Base-by-base conservation (phyloP, 2,797 vertebrate genomes). In the Cyprinella venusta region DNA sequence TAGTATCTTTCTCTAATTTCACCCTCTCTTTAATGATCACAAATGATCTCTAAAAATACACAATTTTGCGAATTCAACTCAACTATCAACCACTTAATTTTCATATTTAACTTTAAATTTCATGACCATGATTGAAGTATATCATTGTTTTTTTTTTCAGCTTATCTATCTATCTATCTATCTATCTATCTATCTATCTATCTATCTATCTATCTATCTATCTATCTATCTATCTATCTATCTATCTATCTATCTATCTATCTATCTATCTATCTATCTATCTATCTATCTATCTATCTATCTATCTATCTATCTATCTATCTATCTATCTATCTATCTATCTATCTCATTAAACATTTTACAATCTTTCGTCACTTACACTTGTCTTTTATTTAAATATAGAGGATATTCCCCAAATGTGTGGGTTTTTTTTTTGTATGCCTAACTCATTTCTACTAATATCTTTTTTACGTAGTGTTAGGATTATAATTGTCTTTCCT, bases 401-500 rank as follows among this genome's bases (percentile, higher is more conserved):
- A 52, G 8, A 56, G 8, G 12, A 50, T 59, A 33, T 77, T 61
- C 33, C 67, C 38, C 38, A 68, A 8, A 12, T 26, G 30, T 33
- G 61, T 80, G 5, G 2, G 45, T 13, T 40, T 65, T 71, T 81
- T 36, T 68, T 79, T 68, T 54, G 4, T 45, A 45, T 24, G 16
- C 30, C 30, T 70, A 26, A 52, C 63, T 6, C 6, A 26, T 59
- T 81, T 33, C 4, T 26, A 8, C 64, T 67, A 36, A 52, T 69
- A 80, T 61, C 33, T 67, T 79, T 79, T 36, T 45, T 65, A 63
- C 40, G 1, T 64, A 45, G 30, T 36, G 40, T 52, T 54, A 15
- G 52, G 68, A 64, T 56, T 80, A 18, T 67, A 83, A 83, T 72
- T 71, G 36, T 26, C 59, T 45, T 21, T 48, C 7, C 40, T 59